These are phyloP conservation scores for Diorhabda carinulata DNA, from an alignment of 1,140 invertebrate genomes.

Conservation along the genomic window DNA sequence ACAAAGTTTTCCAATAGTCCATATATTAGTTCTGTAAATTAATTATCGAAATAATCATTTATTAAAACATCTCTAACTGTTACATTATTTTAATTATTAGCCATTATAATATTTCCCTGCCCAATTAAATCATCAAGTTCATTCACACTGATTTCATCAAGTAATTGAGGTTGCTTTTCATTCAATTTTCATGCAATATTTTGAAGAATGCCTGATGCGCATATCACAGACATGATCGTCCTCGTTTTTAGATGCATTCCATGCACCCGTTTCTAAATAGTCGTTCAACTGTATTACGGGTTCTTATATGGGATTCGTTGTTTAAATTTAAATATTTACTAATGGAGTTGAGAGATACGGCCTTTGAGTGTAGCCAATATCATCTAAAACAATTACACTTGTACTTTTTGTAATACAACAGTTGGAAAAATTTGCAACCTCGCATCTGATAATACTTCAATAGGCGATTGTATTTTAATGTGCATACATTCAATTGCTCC, in stretches of 20 bases:
- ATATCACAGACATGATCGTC: slow-evolving; percentile 3
- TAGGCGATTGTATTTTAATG: neutral
- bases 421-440: neutral
- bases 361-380: slow-evolving; percentile 22
- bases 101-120: neutral
- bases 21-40: no score
- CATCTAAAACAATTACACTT: slow-evolving; percentile 11
- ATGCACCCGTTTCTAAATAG: slow-evolving; percentile 10
- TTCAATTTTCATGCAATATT: slow-evolving; percentile 12
- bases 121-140: slow-evolving; percentile 5
- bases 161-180: neutral
- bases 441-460: neutral
- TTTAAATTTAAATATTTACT: slow-evolving; percentile 17
- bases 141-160: neutral
- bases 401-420: neutral
- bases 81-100: neutral
- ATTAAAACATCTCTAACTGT: no score
- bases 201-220: slow-evolving; percentile 11
- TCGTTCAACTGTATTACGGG: slow-evolving; percentile 21
- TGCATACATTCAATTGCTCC: neutral
- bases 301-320: slow-evolving; percentile 14
- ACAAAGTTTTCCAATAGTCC: no score
- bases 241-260: slow-evolving; percentile 13
- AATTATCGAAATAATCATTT: no score
- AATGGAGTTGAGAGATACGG: slow-evolving; percentile 21